Evolutionary conservation across 1,140 invertebrate species (phyloP).

Genomic region (Hypsibius dujardini): DNA sequence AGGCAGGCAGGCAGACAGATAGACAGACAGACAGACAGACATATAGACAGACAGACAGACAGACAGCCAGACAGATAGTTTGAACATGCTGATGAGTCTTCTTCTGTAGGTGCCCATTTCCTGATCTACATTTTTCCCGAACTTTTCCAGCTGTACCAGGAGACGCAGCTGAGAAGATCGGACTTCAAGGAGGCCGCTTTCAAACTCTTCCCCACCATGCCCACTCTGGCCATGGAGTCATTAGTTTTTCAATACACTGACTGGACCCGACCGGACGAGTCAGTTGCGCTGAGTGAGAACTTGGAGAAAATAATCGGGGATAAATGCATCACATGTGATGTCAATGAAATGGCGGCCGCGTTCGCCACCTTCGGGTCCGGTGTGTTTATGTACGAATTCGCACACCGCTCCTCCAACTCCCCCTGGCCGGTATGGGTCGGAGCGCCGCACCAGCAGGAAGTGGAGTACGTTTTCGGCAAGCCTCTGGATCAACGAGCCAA

Average conservation of each 20-base stretch:
- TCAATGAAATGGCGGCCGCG: slow-evolving; percentile 66
- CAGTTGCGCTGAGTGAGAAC: slow-evolving; percentile 59
- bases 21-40: no score
- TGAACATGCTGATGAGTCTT: no score
- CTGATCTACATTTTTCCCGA: slow-evolving; percentile 75
- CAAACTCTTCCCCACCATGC: slow-evolving; percentile 59
- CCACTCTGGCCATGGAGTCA: slow-evolving; percentile 46
- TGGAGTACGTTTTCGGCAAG: slow-evolving; percentile 37
- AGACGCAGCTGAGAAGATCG: slow-evolving; percentile 55
- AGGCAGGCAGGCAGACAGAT: no score
- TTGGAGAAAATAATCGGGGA: slow-evolving; percentile 73
- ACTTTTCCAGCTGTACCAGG: slow-evolving; percentile 65
- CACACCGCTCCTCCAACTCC: slow-evolving; percentile 26
- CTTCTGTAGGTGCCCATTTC: slow-evolving; percentile 59
- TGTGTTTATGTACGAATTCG: slow-evolving; percentile 48
- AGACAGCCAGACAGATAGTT: no score
- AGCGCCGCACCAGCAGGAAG: slow-evolving; percentile 38
- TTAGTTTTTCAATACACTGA: slow-evolving; percentile 84
- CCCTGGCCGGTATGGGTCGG: slow-evolving; percentile 35
- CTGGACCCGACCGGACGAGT: slow-evolving; percentile 64
- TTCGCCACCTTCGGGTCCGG: slow-evolving; percentile 58
- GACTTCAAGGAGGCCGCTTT: slow-evolving; percentile 69
- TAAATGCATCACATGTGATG: slow-evolving; percentile 80
- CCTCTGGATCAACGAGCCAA: slow-evolving; percentile 36
- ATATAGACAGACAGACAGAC: no score